phyloP scores from a whole-genome alignment of 2,113 vertebrate species.

The Python bivittatus region DNA sequence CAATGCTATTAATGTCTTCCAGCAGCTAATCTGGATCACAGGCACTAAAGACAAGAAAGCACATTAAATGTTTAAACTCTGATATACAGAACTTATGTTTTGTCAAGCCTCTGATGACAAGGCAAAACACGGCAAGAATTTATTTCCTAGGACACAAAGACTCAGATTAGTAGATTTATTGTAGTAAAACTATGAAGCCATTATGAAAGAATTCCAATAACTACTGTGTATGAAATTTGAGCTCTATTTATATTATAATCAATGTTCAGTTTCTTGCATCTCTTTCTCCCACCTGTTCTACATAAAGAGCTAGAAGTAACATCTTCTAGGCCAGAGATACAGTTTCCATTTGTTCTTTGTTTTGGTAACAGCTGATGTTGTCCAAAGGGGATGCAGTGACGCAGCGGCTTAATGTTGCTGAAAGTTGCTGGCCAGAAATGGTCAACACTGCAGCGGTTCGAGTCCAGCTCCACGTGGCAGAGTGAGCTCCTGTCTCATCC shows the following conservation, averaged over 20 bases:
- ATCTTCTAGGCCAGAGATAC: not conserved
- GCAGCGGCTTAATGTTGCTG: too few relatives aligned
- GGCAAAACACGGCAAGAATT: not conserved
- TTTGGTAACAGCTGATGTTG: not conserved
- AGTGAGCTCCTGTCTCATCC: too few relatives aligned
- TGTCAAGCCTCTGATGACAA: not conserved
- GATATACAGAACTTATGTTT: not conserved
- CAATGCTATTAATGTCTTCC: conserved; percentile 49
- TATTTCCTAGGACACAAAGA: not conserved
- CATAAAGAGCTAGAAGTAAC: not conserved
- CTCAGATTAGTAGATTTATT: not conserved
- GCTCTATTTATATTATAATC: not conserved
- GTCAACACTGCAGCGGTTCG: too few relatives aligned
- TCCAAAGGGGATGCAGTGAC: too few relatives aligned
- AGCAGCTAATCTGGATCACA: conserved; percentile 24
- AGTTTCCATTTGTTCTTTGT: not conserved
- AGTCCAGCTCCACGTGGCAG: too few relatives aligned
- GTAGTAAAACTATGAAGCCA: not conserved
- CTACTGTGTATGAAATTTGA: not conserved
- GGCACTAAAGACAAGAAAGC: conserved; percentile 22
- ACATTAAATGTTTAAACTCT: conserved; percentile 41
- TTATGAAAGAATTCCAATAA: not conserved
- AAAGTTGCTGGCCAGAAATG: too few relatives aligned
- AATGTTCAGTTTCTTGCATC: not conserved
- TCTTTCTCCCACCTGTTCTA: not conserved